Evolutionary conservation across 2,797 vertebrate genomes (phyloP), one percentile per base, ranked within the genome.

Genomic region (Artibeus lituratus): DNA sequence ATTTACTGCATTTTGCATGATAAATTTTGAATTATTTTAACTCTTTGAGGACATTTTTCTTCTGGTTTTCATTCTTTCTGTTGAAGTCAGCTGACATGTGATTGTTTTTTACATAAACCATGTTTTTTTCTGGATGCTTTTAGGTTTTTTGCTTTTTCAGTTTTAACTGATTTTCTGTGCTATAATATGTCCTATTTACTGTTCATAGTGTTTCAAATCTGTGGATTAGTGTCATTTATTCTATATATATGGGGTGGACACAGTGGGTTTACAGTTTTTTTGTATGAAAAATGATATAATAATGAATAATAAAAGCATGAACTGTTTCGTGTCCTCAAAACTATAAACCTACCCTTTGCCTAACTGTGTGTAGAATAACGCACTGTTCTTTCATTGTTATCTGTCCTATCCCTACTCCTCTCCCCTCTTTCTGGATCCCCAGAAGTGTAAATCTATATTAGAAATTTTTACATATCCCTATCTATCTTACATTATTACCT

Each of bases 21-120:
- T 55, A 72, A 7, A 7, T 73, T 84, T 73, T 85, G 24, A 92
- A 85, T 67, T 92, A 59, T 85, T 89, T 85, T 85, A 96, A 70
- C 10, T 0, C 8, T 22, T 85, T 92, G 22, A 88, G 73, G 39
- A 29, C 24, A 74, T 67, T 49, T 85, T 7, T 76, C 57, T 91
- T 80, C 32, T 22, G 24, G 14, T 92, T 82, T 94, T 57, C 11
- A 78, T 21, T 73, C 3, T 55, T 87, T 62, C 35, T 69, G 14
- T 35, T 80, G 32, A 82, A 82, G 69, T 92, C 21, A 77, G 21
- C 24, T 72, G 32, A 32, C 21, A 85, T 51, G 42, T 81, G 10
- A 69, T 51, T 51, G n/a, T 37, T 82, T 55, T 53, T 80, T 80
- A 62, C 32, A 37, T 35, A 69, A 78, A 74, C 19, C 37, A 10